Evolutionary conservation across 1,140 invertebrate species (phyloP), one percentile per base, ranked within the genome.

Genomic region (Drosophila repletoides): DNA sequence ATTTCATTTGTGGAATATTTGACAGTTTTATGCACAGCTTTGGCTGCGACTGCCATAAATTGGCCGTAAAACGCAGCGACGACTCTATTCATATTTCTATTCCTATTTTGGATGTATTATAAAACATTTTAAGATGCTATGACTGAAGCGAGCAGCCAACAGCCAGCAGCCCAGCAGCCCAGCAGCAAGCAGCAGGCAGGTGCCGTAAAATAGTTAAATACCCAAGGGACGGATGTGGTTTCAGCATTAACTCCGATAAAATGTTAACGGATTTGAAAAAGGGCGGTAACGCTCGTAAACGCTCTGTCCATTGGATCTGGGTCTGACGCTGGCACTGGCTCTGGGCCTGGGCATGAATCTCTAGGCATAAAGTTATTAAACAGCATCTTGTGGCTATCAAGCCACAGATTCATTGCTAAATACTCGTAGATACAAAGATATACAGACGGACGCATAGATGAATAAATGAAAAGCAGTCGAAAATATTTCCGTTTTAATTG

Each of bases 401-500:
- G 10, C 14, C 41, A 34, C 17, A 43, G 28, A 21, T n/a, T n/a
- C n/a, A n/a, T n/a, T n/a, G n/a, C n/a, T n/a, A n/a, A n/a, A n/a
- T n/a, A n/a, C n/a, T n/a, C n/a, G n/a, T n/a, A n/a, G n/a, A n/a
- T n/a, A n/a, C n/a, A n/a, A n/a, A n/a, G 17, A 15, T 4, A 33
- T 4, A n/a, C 21, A 41, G 33, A 17, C 19, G 41, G 46, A 29
- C 22, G 34, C 2, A 15, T 7, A 59, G 43, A 26, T 55, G 22
- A 36, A 64, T 55, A 34, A 55, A 64, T 60, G 65, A 53, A 63
- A 45, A 46, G 40, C 22, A 45, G 58, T 49, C 49, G 41, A 68
- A 74, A 77, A 77, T 83, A 83, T 84, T 79, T 84, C 51, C 59
- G 79, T 83, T 77, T 83, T 83, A 84, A 83, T 83, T 84, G 72